These are phyloP conservation scores for Ruditapes philippinarum DNA, from an alignment of 1,140 invertebrate species.

Conservation along the genomic window DNA sequence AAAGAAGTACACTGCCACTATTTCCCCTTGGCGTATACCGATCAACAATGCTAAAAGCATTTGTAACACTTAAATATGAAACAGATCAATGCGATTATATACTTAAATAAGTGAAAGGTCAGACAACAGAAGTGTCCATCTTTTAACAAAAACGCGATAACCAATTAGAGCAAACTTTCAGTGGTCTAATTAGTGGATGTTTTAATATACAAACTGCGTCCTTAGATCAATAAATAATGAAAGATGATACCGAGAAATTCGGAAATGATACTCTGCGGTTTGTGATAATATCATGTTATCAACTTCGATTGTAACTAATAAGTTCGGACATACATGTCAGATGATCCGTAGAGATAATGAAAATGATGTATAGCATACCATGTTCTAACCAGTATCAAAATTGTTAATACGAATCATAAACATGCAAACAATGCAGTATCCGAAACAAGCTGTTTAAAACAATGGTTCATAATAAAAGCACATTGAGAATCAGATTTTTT, in stretches of 20 bases:
- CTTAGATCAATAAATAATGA: not conserved
- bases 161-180: too few species aligned
- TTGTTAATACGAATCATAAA: not conserved
- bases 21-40: not conserved
- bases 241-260: not conserved
- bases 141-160: too few species aligned
- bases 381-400: not conserved
- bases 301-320: not conserved
- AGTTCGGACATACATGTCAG: not conserved
- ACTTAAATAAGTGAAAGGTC: not conserved
- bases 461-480: too few species aligned
- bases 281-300: not conserved
- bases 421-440: too few species aligned
- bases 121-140: not conserved
- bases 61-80: not conserved
- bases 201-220: not conserved
- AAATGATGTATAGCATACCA: not conserved
- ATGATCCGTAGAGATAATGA: not conserved
- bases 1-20: not conserved
- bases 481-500: too few species aligned
- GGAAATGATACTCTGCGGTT: constrained; percentile 17
- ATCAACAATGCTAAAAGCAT: not conserved
- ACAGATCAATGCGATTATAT: not conserved
- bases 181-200: not conserved
- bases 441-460: too few species aligned